Base-by-base conservation (phyloP, 1,140 invertebrate genomes). In the Drosophila cardini region DNA sequence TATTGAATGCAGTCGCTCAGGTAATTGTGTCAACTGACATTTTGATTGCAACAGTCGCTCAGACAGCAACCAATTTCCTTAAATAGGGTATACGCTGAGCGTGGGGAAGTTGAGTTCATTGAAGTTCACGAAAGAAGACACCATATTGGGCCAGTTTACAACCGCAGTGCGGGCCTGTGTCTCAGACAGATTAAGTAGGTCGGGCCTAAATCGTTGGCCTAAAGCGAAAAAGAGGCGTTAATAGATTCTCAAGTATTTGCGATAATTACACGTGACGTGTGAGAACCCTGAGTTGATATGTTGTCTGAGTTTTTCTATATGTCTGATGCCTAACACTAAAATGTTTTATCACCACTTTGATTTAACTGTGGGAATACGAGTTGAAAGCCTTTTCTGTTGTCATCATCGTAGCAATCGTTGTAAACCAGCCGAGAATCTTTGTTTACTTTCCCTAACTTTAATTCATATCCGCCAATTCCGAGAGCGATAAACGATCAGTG, bases 221-320 rank as follows among this genome's bases (percentile, higher is more conserved):
- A 57, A 30, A 57, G 18, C 55, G 53, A 38, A 57, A 45, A 36
- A 50, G 30, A 42, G 61, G 15, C 50, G 52, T 36, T 48, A 68
- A 68, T 58, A 38, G 40, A 58, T 50, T 38, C 55, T 58, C 45
- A 57, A 48, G 42, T 68, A 38, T 58, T 58, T 58, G 52, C 64
- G 48, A 52, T 43, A 63, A 63, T 63, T 40, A 38, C 16, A 45
- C 32, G 11, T 62, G 60, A 62, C 60, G 60, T 62, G 60, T 62
- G 60, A 50, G 43, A 62, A 36, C 34, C 38, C 38, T 57, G 55
- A 43, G 52, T 30, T 62, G 16, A 50, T 36, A 50, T 48, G 13
- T 62, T 62, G 48, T 55, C 50, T 42, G 15, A n/a, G n/a, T n/a
- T n/a, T n/a, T 52, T 38, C 16, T 2, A n/a, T n/a, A 7, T 26